Conservation (phyloP, 2,797 vertebrate genomes). For the Eurystomus glaucurus region DNA sequence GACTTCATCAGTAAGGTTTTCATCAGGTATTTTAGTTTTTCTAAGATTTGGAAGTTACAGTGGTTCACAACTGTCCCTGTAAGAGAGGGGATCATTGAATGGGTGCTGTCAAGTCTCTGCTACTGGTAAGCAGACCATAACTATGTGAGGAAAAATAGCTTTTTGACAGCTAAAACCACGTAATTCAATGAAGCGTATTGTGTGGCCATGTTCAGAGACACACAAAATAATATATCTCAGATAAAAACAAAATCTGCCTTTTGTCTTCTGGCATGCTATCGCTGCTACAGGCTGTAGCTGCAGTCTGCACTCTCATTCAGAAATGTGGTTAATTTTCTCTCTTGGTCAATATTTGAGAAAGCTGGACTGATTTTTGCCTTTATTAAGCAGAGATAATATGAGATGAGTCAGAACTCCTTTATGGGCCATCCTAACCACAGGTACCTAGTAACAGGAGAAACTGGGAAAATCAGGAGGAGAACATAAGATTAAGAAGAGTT, state of each 20-base stretch:
- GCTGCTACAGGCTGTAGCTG: background rate
- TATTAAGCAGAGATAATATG: background rate
- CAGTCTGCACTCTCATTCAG: background rate
- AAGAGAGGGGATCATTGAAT: background rate
- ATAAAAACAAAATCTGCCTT: background rate
- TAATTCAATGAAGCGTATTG: background rate
- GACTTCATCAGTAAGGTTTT: background rate
- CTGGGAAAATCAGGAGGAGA: background rate
- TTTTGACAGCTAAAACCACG: background rate
- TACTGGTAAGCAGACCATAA: slow-evolving; percentile 17
- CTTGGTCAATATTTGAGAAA: background rate
- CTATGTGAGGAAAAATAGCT: slow-evolving; percentile 1
- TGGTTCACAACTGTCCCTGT: background rate
- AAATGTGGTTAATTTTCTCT: background rate
- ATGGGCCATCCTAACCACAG: background rate
- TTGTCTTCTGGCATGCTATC: background rate
- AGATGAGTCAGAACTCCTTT: background rate
- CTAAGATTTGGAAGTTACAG: background rate
- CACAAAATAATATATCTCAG: background rate
- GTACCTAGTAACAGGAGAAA: background rate
- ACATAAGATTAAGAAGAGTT: background rate
- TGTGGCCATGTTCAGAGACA: background rate
- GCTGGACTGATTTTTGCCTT: background rate
- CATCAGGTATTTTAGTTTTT: background rate
- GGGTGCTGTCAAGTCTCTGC: background rate